phyloP scores from a whole-genome alignment of 2,888 invertebrate species.

The Lasioglossum lativentre region DNA sequence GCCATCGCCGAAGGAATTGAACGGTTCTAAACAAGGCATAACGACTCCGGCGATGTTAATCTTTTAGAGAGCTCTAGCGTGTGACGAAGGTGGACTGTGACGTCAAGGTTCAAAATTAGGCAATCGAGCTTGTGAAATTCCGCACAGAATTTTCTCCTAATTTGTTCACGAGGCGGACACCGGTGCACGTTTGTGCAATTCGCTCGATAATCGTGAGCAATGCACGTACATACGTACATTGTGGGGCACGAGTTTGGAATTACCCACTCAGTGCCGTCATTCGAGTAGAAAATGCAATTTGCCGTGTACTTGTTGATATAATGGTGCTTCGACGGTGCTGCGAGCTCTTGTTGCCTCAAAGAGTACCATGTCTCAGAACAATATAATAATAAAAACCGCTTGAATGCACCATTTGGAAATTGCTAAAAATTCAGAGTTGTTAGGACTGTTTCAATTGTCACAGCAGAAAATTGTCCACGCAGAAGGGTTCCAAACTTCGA shows the following conservation, averaged over 20 bases:
- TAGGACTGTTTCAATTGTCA: not conserved
- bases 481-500: not conserved
- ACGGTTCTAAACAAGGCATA: not conserved
- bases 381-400: not conserved
- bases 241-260: not conserved
- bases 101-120: constrained; percentile 36
- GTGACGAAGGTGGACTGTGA: constrained; percentile 8
- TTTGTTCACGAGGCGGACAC: not conserved
- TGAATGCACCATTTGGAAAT: not conserved
- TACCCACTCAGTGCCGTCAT: not conserved
- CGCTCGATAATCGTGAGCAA: not conserved
- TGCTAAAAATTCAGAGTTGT: not conserved
- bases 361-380: not conserved
- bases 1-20: not conserved
- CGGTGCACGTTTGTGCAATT: not conserved
- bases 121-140: constrained; percentile 26
- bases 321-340: not conserved
- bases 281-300: not conserved
- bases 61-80: constrained; percentile 13
- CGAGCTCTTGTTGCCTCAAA: not conserved
- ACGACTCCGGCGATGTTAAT: constrained; percentile 5
- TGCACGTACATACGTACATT: not conserved
- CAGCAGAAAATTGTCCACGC: not conserved
- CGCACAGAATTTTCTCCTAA: constrained; percentile 30
- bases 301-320: not conserved